These are phyloP conservation scores for Tetheella fluctuosa DNA, from an alignment of 2,888 invertebrate genomes.

Conservation along the genomic window DNA sequence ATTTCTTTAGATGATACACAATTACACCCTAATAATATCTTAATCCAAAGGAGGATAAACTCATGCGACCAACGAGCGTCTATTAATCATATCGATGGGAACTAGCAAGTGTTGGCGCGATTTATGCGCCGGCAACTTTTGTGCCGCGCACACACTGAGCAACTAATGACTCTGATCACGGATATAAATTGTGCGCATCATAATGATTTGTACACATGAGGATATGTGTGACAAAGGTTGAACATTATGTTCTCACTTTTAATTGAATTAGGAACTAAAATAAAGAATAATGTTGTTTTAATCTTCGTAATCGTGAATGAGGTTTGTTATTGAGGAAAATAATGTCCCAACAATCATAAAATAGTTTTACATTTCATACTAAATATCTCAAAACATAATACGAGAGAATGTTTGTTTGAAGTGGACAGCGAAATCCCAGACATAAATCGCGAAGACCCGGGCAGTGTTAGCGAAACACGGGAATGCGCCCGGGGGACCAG, in stretches of 20 bases:
- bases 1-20: background rate
- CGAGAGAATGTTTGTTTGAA: slow-evolving; percentile 63
- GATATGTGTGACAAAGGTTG: background rate
- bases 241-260: too few species aligned
- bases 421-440: slow-evolving; percentile 43
- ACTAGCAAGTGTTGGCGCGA: slow-evolving; percentile 62
- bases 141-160: slow-evolving; percentile 46
- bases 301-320: too few species aligned
- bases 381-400: slow-evolving; percentile 35
- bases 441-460: slow-evolving; percentile 53
- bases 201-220: slow-evolving; percentile 15
- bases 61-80: slow-evolving; percentile 32
- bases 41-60: slow-evolving; percentile 17
- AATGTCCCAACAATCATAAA: background rate
- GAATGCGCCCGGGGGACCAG: slow-evolving; percentile 38
- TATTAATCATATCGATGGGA: slow-evolving; percentile 77
- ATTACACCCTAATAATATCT: background rate
- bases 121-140: slow-evolving; percentile 66
- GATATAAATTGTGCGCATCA: slow-evolving; percentile 42
- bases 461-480: slow-evolving; percentile 42
- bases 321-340: too few species aligned
- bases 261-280: too few species aligned
- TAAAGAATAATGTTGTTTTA: too few species aligned
- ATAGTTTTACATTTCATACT: background rate
- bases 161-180: slow-evolving; percentile 70